These are phyloP conservation scores for Mirounga angustirostris DNA, from an alignment of 2,113 vertebrate genomes.

Conservation along the genomic window DNA sequence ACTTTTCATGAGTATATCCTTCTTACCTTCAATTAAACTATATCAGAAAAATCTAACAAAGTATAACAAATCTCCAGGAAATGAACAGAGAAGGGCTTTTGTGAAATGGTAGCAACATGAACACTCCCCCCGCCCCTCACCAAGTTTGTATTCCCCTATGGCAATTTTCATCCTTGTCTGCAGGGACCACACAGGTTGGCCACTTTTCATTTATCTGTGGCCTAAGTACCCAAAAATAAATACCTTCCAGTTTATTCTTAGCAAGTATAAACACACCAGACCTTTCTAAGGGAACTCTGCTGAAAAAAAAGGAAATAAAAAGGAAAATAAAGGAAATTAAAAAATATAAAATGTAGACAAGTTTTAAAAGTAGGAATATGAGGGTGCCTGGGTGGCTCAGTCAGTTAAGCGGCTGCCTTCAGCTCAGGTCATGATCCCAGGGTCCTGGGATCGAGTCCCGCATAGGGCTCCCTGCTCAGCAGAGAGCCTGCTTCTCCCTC, in stretches of 20 bases:
- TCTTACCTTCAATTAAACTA: conserved; percentile 46
- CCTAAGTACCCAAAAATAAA: conserved; percentile 49
- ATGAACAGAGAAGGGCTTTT: conserved; percentile 43
- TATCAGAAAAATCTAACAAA: conserved; percentile 34
- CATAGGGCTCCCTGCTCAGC: too few relatives aligned
- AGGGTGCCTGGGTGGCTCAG: background rate
- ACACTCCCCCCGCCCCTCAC: background rate
- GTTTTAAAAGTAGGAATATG: conserved; percentile 7
- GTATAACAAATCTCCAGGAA: conserved; percentile 35
- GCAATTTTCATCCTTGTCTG: conserved; percentile 21
- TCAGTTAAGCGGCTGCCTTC: too few relatives aligned
- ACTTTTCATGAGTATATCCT: background rate
- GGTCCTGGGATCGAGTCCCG: too few relatives aligned
- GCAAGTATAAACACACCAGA: background rate
- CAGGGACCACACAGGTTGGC: background rate
- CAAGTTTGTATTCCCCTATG: background rate
- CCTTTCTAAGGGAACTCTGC: background rate
- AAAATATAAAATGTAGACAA: background rate
- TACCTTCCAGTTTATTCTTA: conserved; percentile 47
- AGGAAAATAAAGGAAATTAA: conserved; percentile 41
- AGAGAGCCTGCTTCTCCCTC: too few relatives aligned
- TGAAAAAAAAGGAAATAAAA: background rate
- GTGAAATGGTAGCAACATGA: background rate
- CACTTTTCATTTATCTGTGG: conserved; percentile 49
- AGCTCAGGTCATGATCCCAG: too few relatives aligned